Evolutionary conservation across 2,797 vertebrate species (phyloP), one percentile per base, ranked within the genome.

Genomic region (Myotis planiceps): DNA sequence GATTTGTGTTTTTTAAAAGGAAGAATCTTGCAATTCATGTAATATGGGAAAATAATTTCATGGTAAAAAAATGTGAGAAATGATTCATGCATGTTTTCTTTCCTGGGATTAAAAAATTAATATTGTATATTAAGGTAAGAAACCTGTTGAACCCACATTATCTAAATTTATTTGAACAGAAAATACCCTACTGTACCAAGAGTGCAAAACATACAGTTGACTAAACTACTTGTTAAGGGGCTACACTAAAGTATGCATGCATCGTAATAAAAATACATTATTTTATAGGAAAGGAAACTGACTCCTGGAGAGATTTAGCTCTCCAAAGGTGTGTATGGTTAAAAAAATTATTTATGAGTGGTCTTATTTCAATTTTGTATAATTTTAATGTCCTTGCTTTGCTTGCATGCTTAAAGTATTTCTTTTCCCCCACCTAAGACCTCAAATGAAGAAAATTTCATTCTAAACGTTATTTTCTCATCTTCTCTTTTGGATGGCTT

Each of bases 101-200:
- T 84, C 60, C 34, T 76, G 8, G 92, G 3, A 90, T 85, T 66
- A 63, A 76, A 97, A 81, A 76, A 60, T 84, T 6, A 93, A 34
- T 74, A 42, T 49, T 92, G 9, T 68, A 0, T 93, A 65, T 68
- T 60, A 65, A 69, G 29, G 6, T 27, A 34, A 72, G 18, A 95
- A 95, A 76, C 2, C 16, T 72, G 13, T 91, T 86, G 72, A 91
- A 55, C 21, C 37, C 1, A 69, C 19, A 58, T 93, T 82, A 27
- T 47, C 10, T 75, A 87, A 47, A 75, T 90, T 83, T 88, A 93
- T 60, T 81, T 87, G 75, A 90, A 80, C 25, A 80, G 32, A 89
- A 13, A 65, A 88, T 3, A 58, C 69, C 45, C 29, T 84, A 25
- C 25, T 75, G 87, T 32, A 90, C 23, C 42, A 69, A 60, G 63